These are phyloP conservation scores for Epiblema foenella DNA, from an alignment of 2,888 invertebrate genomes.

Conservation along the genomic window DNA sequence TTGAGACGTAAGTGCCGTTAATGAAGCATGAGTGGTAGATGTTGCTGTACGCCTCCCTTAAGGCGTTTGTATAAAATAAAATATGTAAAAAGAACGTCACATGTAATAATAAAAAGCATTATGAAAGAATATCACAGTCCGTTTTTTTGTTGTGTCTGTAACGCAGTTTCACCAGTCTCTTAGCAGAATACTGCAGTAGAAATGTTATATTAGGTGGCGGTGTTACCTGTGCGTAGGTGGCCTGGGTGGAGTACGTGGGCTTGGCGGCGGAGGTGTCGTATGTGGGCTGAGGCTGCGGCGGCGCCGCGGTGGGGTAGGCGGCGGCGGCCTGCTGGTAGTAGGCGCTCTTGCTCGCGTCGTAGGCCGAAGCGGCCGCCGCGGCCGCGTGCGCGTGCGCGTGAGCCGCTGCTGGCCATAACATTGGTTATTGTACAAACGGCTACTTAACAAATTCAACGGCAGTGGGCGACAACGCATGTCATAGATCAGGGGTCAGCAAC, in stretches of 20 bases:
- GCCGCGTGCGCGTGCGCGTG: constrained; percentile 80
- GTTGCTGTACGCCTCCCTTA: too few species aligned
- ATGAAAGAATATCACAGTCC: too few species aligned
- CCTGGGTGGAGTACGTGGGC: constrained; percentile 89
- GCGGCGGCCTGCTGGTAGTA: constrained; percentile 93
- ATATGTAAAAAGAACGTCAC: too few species aligned
- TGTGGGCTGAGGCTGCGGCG: constrained; percentile 85
- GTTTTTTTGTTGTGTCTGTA: too few species aligned
- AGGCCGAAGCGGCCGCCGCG: constrained; percentile 86
- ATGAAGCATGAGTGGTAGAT: too few species aligned
- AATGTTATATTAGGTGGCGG: not conserved
- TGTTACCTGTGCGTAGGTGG: constrained; percentile 87
- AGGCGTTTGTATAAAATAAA: too few species aligned
- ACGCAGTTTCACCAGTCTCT: too few species aligned
- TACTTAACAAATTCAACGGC: not conserved
- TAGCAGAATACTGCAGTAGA: too few species aligned
- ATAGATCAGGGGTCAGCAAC: too few species aligned
- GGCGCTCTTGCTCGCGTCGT: constrained; percentile 93
- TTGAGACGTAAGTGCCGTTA: too few species aligned
- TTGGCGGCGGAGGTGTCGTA: constrained; percentile 86
- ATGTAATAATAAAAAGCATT: too few species aligned
- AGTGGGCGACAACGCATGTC: too few species aligned
- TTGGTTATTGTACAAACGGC: constrained; percentile 25
- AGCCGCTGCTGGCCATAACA: constrained; percentile 65
- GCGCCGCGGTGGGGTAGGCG: constrained; percentile 86